Base-by-base conservation (phyloP, 2,888 invertebrate genomes). In the Drosophila antonietae region DNA sequence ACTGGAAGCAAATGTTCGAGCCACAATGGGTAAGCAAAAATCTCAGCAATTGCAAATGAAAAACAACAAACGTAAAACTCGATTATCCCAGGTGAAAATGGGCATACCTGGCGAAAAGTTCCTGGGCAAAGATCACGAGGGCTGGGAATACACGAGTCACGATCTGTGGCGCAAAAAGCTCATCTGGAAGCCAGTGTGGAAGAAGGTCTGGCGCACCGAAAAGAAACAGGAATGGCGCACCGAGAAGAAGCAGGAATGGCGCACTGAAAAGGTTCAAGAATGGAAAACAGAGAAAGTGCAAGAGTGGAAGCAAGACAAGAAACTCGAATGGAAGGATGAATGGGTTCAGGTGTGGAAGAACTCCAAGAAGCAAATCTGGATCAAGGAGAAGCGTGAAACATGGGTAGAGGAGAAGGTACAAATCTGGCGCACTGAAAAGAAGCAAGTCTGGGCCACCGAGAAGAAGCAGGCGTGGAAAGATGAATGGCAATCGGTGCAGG, bases 101-200 rank as follows among this genome's bases (percentile, higher is more conserved):
- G 96, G 96, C 56, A 94, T 97, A 57, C 97, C 96, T 0, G 97
- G 97, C 9, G 95, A 96, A 83, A 96, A 97, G 91, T 96, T 95
- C 88, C 93, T 96, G 69, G 97, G 97, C 28, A 96, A 96, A 88
- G 97, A 97, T 93, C 95, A 96, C 69, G 95, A 96, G 63, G 97
- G 97, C 14, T 96, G 96, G 95, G 96, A 97, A 91, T 96, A 96
- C 90, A 96, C 96, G 41, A 96, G 96, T 49, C 97, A 97, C 89
- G 97, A 97, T 91, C 93, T 97, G 37, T 97, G 97, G 97, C 96
- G 96, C 91, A 97, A 97, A 93, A 97, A 96, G 91, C 93, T 97
- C 15, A 69, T 93, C 84, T 95, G 95, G 95, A 95, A 95, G 87
- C 94, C 94, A 75, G 94, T 92, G 9, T 93, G 96, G 96, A 95